A percentile compares a stretch with the other conserved stretches of the same genome.
phyloP scores from a whole-genome alignment of 1,140 invertebrate species.

The Drosophila subobscura region DNA sequence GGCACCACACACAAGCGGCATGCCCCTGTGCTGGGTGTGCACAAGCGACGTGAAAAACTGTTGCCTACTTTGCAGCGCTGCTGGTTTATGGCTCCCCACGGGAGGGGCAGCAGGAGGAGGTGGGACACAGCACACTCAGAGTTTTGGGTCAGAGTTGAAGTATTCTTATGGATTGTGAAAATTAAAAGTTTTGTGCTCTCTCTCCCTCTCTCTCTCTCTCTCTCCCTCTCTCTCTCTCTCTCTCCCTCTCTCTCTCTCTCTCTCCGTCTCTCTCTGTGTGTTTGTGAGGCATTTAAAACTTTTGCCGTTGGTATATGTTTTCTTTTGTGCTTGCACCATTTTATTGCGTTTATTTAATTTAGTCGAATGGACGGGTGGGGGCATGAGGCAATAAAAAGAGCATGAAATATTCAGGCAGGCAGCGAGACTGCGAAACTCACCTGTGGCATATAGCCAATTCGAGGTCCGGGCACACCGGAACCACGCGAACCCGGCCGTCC shows the following conservation, averaged over 20 bases:
- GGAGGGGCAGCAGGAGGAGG: neutral
- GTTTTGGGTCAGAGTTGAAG: conserved; percentile 10
- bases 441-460: conserved; percentile 88
- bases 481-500: conserved; percentile 91
- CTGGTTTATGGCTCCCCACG: conserved; percentile 30
- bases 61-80: conserved; percentile 17
- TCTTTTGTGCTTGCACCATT: conserved; percentile 54
- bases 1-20: neutral
- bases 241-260: neutral
- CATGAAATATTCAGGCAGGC: conserved; percentile 59
- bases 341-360: conserved; percentile 81
- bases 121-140: neutral
- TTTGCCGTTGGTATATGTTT: conserved; percentile 28
- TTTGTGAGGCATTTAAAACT: conserved; percentile 57
- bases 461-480: conserved; percentile 93
- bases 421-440: conserved; percentile 69
- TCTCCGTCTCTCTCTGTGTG: conserved; percentile 1
- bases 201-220: neutral
- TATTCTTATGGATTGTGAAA: conserved; percentile 55
- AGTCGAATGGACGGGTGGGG: conserved; percentile 33
- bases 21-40: no score
- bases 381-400: conserved; percentile 65
- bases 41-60: conserved; percentile 7
- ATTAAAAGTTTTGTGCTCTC: conserved; percentile 53
- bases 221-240: neutral